Evolutionary conservation across 2,797 vertebrate species (phyloP), one percentile per base, ranked within the genome.

Genomic region (Pangasius sanitwongsei): DNA sequence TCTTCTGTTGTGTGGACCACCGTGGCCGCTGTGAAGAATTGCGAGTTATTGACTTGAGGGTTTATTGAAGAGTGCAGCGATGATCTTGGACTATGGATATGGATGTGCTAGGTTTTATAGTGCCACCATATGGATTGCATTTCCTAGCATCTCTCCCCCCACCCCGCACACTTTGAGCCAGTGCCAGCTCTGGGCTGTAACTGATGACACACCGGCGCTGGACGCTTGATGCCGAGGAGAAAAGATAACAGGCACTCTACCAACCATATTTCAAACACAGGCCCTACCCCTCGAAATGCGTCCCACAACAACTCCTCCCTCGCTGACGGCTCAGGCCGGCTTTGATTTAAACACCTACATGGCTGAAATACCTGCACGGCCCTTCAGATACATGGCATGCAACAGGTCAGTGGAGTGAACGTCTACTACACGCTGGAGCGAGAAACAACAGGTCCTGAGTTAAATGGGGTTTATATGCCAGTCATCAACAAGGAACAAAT

Each of bases 211-310:
- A 91, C 90, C 85, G 94, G 94, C 95, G 95, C 94, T 93, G 92
- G 81, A 92, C 77, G 89, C 20, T 88, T 92, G 92, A 93, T 91
- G 93, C 94, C 72, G 91, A 95, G 94, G 94, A 95, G 95, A 96
- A 97, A 94, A 94, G 95, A 95, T 94, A 96, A 96, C 95, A 96
- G 93, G 92, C 93, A 86, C 90, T 90, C 94, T 93, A 94, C 92
- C 92, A 93, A 90, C 94, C 94, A 94, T 94, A 94, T 94, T 95
- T 95, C 92, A 95, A 92, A 89, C 85, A 84, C 91, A 75, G 93
- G 92, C 90, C 93, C 91, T 89, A 90, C 92, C 92, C 91, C 89
- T 65, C 87, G 88, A 91, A 90, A 89, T 65, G 63, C 87, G 87
- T 90, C 91, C 89, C 87, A 89, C 90, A 91, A 92, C 91, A 89